Base-by-base conservation (phyloP, 1,140 invertebrate species). In the Asbolus verrucosus region DNA sequence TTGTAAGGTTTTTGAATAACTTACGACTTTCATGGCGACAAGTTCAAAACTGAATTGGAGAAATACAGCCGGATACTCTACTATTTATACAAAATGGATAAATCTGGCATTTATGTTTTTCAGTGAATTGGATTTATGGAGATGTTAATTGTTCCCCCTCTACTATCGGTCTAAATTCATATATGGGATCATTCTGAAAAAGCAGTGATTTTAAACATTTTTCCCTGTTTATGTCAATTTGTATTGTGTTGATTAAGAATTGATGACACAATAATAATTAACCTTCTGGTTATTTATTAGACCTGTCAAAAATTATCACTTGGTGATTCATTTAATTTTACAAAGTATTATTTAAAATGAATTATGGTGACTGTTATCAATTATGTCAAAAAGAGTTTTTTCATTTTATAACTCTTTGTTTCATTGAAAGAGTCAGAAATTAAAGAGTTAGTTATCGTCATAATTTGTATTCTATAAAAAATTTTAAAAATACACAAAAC, bases 121-220 rank as follows among this genome's bases (percentile, higher is more conserved):
- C 27, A 24, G 27, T 54, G 46, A n/a, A 21, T 54, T 54, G 46
- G 46, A 27, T 54, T 54, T 54, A 54, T 24, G 8, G 9, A n/a
- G n/a, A n/a, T 54, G 6, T 27, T 54, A 54, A 54, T 54, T 54
- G 21, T 54, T 54, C 46, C 46, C 46, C 46, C 46, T 54, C 46
- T 54, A 27, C 13, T 24, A 24, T 54, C 21, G 27, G 18, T 27
- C 46, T 54, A 54, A 27, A 54, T 54, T 54, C 46, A 27, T 27
- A n/a, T n/a, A 54, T 54, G 21, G 46, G 21, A 27, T 27, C 46
- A 54, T 54, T n/a, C 46, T 54, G 13, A 14, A 27, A 13, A 14
- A 24, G 6, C 46, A 54, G 46, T 54, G 46, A 21, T 54, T 14
- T 24, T 11, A 19, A 54, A 54, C 46, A 27, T 30, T 54, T 21